A percentile compares a stretch with the other conserved stretches of the same genome.
phyloP scores from a whole-genome alignment of 2,888 invertebrate species.

The Pediacus dermestoides region DNA sequence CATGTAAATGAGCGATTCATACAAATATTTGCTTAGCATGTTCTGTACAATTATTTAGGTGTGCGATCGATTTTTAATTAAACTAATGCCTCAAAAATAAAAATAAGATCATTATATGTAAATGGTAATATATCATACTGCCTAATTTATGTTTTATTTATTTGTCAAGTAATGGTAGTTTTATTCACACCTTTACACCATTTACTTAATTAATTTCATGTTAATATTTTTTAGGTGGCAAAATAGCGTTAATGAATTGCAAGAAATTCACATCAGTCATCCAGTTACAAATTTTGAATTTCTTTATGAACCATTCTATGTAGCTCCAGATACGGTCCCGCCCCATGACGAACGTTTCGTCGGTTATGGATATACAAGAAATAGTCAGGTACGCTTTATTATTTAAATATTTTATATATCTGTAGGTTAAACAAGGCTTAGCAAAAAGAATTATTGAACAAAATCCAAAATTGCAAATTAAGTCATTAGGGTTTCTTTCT shows the following conservation, averaged over 20 bases:
- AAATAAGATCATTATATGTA: background rate
- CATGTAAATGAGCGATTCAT: too few species aligned
- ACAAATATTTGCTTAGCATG: background rate
- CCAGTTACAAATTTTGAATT: slow-evolving; percentile 80
- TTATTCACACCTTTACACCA: too few species aligned
- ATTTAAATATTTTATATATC: background rate
- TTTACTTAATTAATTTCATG: slow-evolving; percentile 4
- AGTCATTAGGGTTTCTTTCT: too few species aligned
- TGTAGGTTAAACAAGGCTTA: too few species aligned
- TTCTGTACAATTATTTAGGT: slow-evolving; percentile 1
- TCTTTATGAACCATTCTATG: slow-evolving; percentile 90
- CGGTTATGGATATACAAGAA: slow-evolving; percentile 89
- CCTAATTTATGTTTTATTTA: too few species aligned
- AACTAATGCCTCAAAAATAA: too few species aligned
- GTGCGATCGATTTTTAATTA: too few species aligned
- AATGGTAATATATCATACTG: too few species aligned
- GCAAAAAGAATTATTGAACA: too few species aligned
- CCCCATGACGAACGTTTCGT: slow-evolving; percentile 84
- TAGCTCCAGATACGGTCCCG: slow-evolving; percentile 77
- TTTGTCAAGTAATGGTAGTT: too few species aligned
- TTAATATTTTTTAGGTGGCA: slow-evolving; percentile 54
- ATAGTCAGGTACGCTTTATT: slow-evolving; percentile 69
- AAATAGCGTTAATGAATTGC: slow-evolving; percentile 57
- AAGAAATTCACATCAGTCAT: slow-evolving; percentile 73
- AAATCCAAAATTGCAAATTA: too few species aligned